A percentile compares a stretch with the other conserved stretches of the same genome.
Conservation (phyloP, 2,888 invertebrate genomes). For the Piscicola geometra region DNA sequence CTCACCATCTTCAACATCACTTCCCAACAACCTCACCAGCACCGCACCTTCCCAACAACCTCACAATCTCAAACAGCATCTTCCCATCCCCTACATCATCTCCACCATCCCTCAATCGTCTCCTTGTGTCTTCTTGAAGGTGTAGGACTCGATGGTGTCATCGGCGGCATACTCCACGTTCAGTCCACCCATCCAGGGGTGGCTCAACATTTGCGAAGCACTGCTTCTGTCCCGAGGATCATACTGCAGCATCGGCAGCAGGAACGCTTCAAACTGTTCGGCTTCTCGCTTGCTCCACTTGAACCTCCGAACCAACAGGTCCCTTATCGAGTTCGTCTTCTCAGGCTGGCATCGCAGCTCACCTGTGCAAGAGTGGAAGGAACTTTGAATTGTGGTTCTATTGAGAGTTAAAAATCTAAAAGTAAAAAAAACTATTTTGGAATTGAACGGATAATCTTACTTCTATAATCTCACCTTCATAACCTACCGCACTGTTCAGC, state of each 20-base stretch:
- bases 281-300: constrained; percentile 33
- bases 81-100: not conserved
- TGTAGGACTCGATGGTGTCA: not conserved
- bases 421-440: not conserved
- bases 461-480: too few relatives aligned
- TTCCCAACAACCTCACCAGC: not conserved
- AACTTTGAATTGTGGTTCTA: too few relatives aligned
- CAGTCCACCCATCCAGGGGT: constrained; percentile 33
- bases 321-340: constrained; percentile 8
- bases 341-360: constrained; percentile 20
- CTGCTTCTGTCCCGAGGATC: constrained; percentile 29
- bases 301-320: constrained; percentile 32
- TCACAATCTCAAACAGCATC: not conserved
- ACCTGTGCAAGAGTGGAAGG: too few relatives aligned
- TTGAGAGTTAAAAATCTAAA: too few relatives aligned
- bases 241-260: constrained; percentile 36
- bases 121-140: not conserved
- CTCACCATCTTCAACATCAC: too few relatives aligned
- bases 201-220: constrained; percentile 27
- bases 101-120: not conserved
- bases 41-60: not conserved
- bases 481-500: too few relatives aligned
- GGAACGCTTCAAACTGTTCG: constrained; percentile 26
- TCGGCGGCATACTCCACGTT: not conserved
- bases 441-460: too few relatives aligned